A percentile compares a stretch with the other conserved stretches of the same genome.
Evolutionary conservation across 2,888 invertebrate genomes (phyloP).

Genomic region (Caenorhabditis sp.): DNA sequence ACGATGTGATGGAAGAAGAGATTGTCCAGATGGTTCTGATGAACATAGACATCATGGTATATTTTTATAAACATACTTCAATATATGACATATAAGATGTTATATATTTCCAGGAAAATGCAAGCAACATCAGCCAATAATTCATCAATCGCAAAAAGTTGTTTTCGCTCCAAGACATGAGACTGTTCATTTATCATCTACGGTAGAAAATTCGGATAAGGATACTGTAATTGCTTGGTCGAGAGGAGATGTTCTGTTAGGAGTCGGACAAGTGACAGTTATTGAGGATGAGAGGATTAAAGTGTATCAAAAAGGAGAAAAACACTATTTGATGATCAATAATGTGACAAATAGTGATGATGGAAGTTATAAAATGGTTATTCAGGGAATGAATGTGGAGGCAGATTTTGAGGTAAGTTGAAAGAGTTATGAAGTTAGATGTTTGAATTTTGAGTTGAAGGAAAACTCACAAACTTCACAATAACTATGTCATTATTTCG

Average conservation of each 20-base stretch:
- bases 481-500: too few relatives aligned
- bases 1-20: slow-evolving; percentile 86
- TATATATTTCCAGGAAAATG: slow-evolving; percentile 35
- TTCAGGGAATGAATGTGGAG: slow-evolving; percentile 54
- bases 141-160: slow-evolving; percentile 49
- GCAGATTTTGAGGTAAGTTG: slow-evolving; percentile 44
- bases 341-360: slow-evolving; percentile 46
- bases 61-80: slow-evolving; percentile 8
- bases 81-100: too few relatives aligned
- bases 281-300: slow-evolving; percentile 42
- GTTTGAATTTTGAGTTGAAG: too few relatives aligned
- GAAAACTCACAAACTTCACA: too few relatives aligned
- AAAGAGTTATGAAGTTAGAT: too few relatives aligned
- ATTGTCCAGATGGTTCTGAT: slow-evolving; percentile 89
- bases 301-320: slow-evolving; percentile 47
- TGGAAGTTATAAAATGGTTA: slow-evolving; percentile 51
- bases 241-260: slow-evolving; percentile 34
- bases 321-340: slow-evolving; percentile 48
- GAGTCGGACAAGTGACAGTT: slow-evolving; percentile 40
- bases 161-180: slow-evolving; percentile 48
- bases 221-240: slow-evolving; percentile 54
- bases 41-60: slow-evolving; percentile 76
- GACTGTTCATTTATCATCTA: slow-evolving; percentile 49
- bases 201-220: slow-evolving; percentile 45
- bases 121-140: slow-evolving; percentile 51